Conservation (phyloP, 2,888 invertebrate genomes). For the Desoria tigrina region DNA sequence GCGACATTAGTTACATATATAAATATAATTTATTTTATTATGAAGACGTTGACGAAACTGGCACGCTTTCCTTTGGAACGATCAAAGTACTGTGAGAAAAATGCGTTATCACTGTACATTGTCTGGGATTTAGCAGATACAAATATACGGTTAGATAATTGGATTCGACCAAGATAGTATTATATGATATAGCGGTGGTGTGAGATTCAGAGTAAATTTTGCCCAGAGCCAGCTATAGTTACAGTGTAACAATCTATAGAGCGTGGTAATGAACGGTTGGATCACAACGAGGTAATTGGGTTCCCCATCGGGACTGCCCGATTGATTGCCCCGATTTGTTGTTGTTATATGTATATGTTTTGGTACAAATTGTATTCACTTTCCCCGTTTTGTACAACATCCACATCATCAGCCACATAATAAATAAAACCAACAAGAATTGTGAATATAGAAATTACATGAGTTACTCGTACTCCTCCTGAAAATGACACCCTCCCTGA, state of each 20-base stretch:
- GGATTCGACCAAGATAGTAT: too few species aligned
- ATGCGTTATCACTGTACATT: conserved; percentile 5
- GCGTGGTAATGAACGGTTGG: conserved; percentile 37
- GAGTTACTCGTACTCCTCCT: background rate
- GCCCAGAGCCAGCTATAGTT: too few species aligned
- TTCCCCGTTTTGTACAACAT: background rate
- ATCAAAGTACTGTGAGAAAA: background rate
- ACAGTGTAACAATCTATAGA: too few species aligned
- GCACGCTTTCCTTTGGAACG: background rate
- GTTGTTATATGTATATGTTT: background rate
- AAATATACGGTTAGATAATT: too few species aligned
- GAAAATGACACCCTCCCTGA: too few species aligned
- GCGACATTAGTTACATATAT: background rate
- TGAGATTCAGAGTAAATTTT: background rate
- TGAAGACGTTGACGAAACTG: background rate
- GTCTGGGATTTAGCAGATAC: too few species aligned
- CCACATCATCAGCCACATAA: conserved; percentile 3
- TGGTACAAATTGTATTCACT: background rate
- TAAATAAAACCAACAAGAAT: background rate
- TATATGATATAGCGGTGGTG: background rate
- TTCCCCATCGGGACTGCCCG: conserved; percentile 28
- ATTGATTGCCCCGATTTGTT: too few species aligned
- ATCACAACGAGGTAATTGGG: conserved; percentile 41
- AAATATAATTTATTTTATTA: background rate
- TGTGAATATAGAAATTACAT: too few species aligned